Evolutionary conservation across 2,888 invertebrate species (phyloP).

Genomic region (Sesamia inferens): DNA sequence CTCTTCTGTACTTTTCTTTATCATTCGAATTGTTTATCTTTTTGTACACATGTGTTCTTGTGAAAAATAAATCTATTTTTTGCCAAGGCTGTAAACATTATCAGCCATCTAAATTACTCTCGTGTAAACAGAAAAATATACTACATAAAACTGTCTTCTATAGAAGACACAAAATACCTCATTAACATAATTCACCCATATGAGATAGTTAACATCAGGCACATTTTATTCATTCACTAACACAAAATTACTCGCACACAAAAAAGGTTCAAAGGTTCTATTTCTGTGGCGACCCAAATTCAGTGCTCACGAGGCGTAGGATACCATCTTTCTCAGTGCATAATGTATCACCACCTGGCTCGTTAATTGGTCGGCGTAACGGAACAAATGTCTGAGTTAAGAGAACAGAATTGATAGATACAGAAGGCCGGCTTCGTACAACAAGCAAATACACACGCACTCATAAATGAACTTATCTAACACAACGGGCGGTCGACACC

Average conservation of each 20-base stretch:
- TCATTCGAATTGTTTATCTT: neutral
- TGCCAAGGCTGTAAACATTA: neutral
- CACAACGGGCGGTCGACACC: neutral
- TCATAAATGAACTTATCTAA: too few species aligned
- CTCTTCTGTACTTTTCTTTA: too few species aligned
- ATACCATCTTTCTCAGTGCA: conserved; percentile 69
- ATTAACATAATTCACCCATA: conserved; percentile 12
- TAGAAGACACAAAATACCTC: neutral
- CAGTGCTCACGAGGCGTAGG: conserved; percentile 59
- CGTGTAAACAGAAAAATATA: neutral
- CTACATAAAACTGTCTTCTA: neutral
- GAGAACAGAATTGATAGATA: neutral
- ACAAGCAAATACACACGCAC: neutral
- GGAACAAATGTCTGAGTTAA: conserved; percentile 61
- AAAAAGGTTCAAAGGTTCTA: conserved; percentile 53
- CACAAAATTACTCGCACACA: conserved; percentile 40
- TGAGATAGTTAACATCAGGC: conserved; percentile 21
- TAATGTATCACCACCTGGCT: conserved; percentile 71
- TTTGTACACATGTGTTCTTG: neutral
- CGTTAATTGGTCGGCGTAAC: conserved; percentile 70
- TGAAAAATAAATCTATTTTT: neutral
- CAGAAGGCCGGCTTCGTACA: conserved; percentile 3
- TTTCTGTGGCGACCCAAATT: conserved; percentile 61
- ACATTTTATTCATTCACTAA: conserved; percentile 38
- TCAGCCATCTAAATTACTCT: neutral